phyloP scores from a whole-genome alignment of 2,888 invertebrate genomes.

The Agriopis leucophaearia region DNA sequence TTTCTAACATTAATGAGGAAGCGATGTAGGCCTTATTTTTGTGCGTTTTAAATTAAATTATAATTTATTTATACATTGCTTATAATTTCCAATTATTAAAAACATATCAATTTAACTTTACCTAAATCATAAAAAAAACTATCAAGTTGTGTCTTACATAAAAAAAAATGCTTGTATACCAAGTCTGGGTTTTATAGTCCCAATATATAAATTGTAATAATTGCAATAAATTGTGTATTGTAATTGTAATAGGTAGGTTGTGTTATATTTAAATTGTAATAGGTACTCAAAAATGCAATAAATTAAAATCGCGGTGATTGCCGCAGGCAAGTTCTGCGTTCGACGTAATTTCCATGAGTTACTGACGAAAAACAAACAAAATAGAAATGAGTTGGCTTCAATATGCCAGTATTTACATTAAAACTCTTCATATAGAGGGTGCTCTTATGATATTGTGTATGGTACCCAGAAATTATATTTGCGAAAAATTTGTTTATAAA shows the following conservation, averaged over 20 bases:
- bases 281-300: slow-evolving; percentile 20
- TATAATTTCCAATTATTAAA: not conserved
- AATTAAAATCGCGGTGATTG: slow-evolving; percentile 29
- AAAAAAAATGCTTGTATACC: too few species aligned
- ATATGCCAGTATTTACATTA: slow-evolving; percentile 33
- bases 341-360: slow-evolving; percentile 31
- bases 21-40: slow-evolving; percentile 39
- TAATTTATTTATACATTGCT: slow-evolving; percentile 11
- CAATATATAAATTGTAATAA: slow-evolving; percentile 6
- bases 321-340: slow-evolving; percentile 28
- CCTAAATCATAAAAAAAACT: not conserved
- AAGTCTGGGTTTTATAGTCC: too few species aligned
- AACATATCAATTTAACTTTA: not conserved
- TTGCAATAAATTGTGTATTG: slow-evolving; percentile 29
- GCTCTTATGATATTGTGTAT: slow-evolving; percentile 7
- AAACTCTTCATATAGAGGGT: slow-evolving; percentile 14
- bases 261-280: slow-evolving; percentile 1
- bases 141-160: too few species aligned
- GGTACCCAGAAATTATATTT: not conserved
- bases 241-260: not conserved
- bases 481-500: not conserved
- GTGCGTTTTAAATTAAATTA: slow-evolving; percentile 39
- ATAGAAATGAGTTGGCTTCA: slow-evolving; percentile 29
- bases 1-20: slow-evolving; percentile 39
- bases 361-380: slow-evolving; percentile 35